Base-by-base conservation (phyloP, 2,113 vertebrate genomes). In the Erythrocebus patas region DNA sequence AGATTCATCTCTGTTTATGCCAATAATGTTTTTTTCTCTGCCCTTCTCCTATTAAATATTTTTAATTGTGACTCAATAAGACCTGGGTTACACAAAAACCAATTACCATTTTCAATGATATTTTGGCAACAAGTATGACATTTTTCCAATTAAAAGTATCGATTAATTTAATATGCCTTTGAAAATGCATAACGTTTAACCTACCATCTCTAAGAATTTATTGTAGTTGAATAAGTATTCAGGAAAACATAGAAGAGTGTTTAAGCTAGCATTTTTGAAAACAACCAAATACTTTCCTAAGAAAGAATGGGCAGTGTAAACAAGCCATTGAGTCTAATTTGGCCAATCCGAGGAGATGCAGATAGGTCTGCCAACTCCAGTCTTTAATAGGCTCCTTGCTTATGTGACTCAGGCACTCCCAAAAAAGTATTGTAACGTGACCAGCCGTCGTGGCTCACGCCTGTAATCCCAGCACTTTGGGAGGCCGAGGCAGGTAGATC, bases 41-140 rank as follows among this genome's bases (percentile, higher is more conserved):
- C 1, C 50, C 2, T 86, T 81, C 6, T 81, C 16, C 6, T 76
- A 43, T 57, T 70, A 38, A 68, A 95, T 14, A 78, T 32, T 82
- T 96, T 90, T 80, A 73, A 83, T 92, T 93, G 79, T 89, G 23
- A 94, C 8, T 82, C 78, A 20, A 8, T 92, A 94, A 94, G 25
- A 91, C 6, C 59, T 95, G 82, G 35, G 1, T 86, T 32, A 94
- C 73, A 89, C 86, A 89, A 27, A 73, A 95, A 40, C 20, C 59
- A 52, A 61, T 64, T 57, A 93, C 12, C 3, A 64, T 92, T 87
- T 75, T 61, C 35, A 40, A 40, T 64, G 23, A 23, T 75, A 86
- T 82, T 82, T 91, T 95, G 72, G 50, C 66, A 79, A 40, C 45
- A 72, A 48, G 11, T 72, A 35, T 79, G 82, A n/a, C 23, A 57